Base-by-base conservation (phyloP, 2,888 invertebrate genomes). In the Hofmannophila pseudospretella region DNA sequence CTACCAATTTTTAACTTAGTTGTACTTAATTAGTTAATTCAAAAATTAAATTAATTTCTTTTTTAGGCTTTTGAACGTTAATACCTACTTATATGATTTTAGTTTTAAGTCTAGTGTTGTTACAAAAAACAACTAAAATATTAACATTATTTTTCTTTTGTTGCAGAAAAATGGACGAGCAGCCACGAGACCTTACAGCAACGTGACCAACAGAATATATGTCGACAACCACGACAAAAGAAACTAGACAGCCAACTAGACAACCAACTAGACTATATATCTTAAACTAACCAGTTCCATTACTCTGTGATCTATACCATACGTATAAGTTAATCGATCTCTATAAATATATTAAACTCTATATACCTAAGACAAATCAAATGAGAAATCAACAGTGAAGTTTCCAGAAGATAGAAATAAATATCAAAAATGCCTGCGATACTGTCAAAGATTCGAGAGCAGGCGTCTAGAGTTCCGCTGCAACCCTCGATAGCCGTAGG, bases 401-500 rank as follows among this genome's bases (percentile, higher is more conserved):
- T 13, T 13, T 8, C 25, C 3, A 26, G 26, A 38, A 37, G 22
- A 32, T 34, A 32, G 16, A 20, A 28, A 13, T 26, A 20, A 32
- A 2, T 1, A 25, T 3, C 2, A 20, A 72, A 62, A 55, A 88
- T 88, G 88, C 88, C 88, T 41, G 85, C 87, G 12, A 84, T 88
- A 43, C 51, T 88, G 48, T 67, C 85, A 12, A 87, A 87, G 63
- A 74, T 88, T 3, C 56, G 82, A 28, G 87, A 86, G 58, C 74
- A 74, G 51, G 85, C 85, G 50, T 80, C 76, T 46, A 61, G 84
- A 52, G 85, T 85, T 0, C 74, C 79, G 56, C 84, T 85, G 0
- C 74, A 80, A 56, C 84, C 77, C 2, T 70, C 78, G 26, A 56
- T 85, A 32, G 84, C 85, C 0, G 47, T 87, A 10, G 86, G 85